phyloP scores from a whole-genome alignment of 2,797 vertebrate species.

The Spinus olivaceus region DNA sequence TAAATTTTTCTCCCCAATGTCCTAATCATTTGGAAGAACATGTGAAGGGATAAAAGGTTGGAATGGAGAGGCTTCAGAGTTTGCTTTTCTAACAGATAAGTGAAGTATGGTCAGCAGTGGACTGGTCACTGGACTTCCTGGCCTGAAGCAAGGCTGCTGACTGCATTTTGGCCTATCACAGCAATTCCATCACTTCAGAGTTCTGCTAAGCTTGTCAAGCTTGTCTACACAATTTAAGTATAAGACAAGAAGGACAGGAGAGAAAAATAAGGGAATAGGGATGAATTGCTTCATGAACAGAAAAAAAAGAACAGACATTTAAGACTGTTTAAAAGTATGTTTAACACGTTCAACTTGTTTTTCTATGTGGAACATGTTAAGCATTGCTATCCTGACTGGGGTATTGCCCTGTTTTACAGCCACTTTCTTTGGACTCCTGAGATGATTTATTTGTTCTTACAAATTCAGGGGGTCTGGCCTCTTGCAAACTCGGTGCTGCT shows the following conservation, averaged over 20 bases:
- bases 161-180: neutral
- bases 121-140: neutral
- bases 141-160: neutral
- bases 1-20: neutral
- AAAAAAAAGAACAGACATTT: neutral
- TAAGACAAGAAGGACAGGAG: neutral
- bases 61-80: neutral
- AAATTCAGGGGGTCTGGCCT: neutral
- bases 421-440: neutral
- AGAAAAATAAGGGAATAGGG: neutral
- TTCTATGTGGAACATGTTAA: neutral
- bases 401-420: neutral
- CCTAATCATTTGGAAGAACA: neutral
- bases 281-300: neutral
- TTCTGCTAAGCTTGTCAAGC: neutral
- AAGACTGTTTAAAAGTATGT: neutral
- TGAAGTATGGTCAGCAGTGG: neutral
- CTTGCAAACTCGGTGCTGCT: neutral
- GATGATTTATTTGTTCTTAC: neutral
- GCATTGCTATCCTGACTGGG: neutral
- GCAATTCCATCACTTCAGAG: neutral
- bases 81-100: neutral
- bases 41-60: neutral
- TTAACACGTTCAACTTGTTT: neutral
- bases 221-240: neutral